Base-by-base conservation (phyloP, 2,113 vertebrate genomes). In the Zingel zingel region DNA sequence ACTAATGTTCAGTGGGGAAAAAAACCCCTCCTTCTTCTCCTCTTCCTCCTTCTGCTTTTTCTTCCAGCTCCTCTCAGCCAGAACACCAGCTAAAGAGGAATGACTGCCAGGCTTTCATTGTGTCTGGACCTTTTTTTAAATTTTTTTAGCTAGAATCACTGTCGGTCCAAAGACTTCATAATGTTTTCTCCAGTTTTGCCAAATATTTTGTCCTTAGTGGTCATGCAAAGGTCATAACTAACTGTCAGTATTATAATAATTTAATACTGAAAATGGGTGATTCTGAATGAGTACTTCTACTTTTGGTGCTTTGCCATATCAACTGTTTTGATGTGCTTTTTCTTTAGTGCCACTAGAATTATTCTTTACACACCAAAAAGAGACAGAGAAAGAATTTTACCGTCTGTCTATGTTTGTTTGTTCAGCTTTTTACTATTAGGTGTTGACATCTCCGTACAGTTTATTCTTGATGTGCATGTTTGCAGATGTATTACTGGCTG, bases 1-100 rank as follows among this genome's bases (percentile, higher is more conserved):
- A 92, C 86, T 91, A 89, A 91, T 87, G 77, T 88, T 89, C 82
- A 85, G 67, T 36, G 36, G 33, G 0, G 58, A 67, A 65, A 67
- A 71, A 84, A 70, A 64, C 1, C 7, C 27, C 27, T 84, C 65
- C 48, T 36, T 39, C 45, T 66, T 36, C 50, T 61, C 30, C 16
- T 51, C 72, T 61, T 71, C 61, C 68, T 89, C 43, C 51, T 48
- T 73, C 57, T 77, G 39, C 62, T 78, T 80, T 64, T 81, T 65
- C 82, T 61, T 79, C 76, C 64, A 85, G 69, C 78, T 66, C 63
- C 64, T 73, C 51, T 79, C 79, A 86, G 69, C 81, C 76, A 84
- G 85, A 84, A 84, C 86, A 81, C 27, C 70, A 81, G 81, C 62
- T 65, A 33, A 79, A 85, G 57, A 90, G 65, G 69, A 90, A 86